These are phyloP conservation scores for Astreopora myriophthalma DNA, from an alignment of 64 coral and sea anemone genomes.

Conservation along the genomic window DNA sequence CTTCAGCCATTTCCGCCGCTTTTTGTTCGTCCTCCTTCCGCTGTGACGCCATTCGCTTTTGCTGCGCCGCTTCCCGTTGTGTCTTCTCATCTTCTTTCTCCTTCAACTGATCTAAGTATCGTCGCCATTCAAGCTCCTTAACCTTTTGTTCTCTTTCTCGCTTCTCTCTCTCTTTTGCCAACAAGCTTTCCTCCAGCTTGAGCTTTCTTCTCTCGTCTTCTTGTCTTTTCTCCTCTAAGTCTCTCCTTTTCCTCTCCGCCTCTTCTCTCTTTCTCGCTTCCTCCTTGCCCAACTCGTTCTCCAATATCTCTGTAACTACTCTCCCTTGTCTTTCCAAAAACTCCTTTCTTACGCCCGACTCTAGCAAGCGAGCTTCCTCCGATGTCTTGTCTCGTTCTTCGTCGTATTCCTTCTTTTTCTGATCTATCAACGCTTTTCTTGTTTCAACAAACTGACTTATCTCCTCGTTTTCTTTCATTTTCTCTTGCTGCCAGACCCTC, in stretches of 20 bases:
- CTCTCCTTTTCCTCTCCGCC: neutral
- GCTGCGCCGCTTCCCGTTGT: neutral
- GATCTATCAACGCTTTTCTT: neutral
- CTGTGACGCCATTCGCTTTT: constrained; percentile 33
- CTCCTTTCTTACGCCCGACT: constrained; percentile 10
- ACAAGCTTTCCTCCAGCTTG: constrained; percentile 6
- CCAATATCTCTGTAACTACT: neutral
- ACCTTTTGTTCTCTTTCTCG: constrained; percentile 3
- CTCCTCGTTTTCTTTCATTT: constrained; percentile 28
- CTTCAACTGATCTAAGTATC: constrained; percentile 12
- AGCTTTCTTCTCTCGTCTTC: constrained; percentile 9
- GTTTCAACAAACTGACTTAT: constrained; percentile 25
- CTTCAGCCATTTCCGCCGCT: constrained; percentile 32
- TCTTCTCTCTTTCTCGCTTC: neutral
- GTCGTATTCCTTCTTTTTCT: constrained; percentile 10
- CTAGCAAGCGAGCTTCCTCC: constrained; percentile 10
- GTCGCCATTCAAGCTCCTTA: constrained; percentile 6
- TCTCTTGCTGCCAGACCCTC: neutral
- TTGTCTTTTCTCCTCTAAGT: constrained; percentile 17
- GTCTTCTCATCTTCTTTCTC: constrained; percentile 38
- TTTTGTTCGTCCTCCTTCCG: constrained; percentile 26
- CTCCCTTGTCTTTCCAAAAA: constrained; percentile 33
- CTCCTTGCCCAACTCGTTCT: constrained; percentile 1
- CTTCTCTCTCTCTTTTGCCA: constrained; percentile 28
- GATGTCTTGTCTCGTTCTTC: neutral